These are phyloP conservation scores for Harpagifer antarcticus DNA, from an alignment of 2,797 vertebrate genomes.

Conservation along the genomic window DNA sequence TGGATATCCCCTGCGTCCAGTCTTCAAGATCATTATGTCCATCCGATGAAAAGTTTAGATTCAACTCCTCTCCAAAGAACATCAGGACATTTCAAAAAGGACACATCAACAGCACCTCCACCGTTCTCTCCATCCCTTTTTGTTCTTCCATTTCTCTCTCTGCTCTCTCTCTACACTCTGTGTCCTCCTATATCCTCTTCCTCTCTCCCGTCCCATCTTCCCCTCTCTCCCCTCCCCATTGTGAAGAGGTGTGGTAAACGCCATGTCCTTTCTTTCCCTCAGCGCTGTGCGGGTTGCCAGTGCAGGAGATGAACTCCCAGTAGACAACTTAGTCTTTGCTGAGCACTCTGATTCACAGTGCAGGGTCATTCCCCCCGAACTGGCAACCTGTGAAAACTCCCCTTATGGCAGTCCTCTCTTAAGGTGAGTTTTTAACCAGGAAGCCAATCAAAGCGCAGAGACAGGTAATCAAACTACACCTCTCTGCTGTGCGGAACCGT, in stretches of 20 bases:
- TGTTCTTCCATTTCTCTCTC: constrained; percentile 4
- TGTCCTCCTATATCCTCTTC: constrained; percentile 3
- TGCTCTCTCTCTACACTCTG: constrained; percentile 1
- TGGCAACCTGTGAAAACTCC: constrained; percentile 87
- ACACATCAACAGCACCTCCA: constrained; percentile 7
- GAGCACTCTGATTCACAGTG: constrained; percentile 82
- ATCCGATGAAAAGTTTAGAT: neutral
- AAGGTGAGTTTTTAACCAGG: constrained; percentile 88
- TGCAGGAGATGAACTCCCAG: constrained; percentile 87
- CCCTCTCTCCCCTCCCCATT: constrained; percentile 44
- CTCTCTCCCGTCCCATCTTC: neutral
- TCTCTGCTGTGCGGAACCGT: constrained; percentile 72
- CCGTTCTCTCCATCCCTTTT: constrained; percentile 24
- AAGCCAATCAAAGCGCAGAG: constrained; percentile 69
- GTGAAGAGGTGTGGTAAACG: constrained; percentile 84
- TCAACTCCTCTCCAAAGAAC: constrained; percentile 11
- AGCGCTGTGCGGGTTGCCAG: constrained; percentile 93
- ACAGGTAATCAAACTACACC: constrained; percentile 70
- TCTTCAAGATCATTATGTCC: constrained; percentile 21
- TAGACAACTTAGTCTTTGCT: constrained; percentile 83
- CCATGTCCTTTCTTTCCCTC: constrained; percentile 90
- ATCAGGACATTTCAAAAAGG: constrained; percentile 23
- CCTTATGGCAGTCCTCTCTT: constrained; percentile 88
- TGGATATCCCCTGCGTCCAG: neutral
- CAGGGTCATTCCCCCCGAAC: constrained; percentile 85